phyloP scores from a whole-genome alignment of 1,140 invertebrate species.

The Neuroterus valhalla region DNA sequence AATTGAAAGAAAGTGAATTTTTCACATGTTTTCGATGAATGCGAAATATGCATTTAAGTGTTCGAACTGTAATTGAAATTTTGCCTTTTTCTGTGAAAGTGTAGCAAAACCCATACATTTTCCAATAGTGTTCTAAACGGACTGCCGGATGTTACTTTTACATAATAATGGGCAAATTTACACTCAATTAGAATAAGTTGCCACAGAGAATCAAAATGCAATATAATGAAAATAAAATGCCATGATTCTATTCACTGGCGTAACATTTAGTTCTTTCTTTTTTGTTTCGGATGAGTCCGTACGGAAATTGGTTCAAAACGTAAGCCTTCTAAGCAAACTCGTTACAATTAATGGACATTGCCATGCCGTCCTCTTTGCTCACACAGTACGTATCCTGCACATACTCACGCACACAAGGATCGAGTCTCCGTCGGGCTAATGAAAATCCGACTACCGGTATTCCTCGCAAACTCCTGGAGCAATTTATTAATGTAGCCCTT shows the following conservation, averaged over 20 bases:
- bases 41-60: too few relatives aligned
- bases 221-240: not conserved
- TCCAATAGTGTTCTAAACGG: too few relatives aligned
- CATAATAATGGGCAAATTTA: too few relatives aligned
- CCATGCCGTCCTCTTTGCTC: constrained; percentile 45
- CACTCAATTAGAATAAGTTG: too few relatives aligned
- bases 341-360: constrained; percentile 62
- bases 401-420: constrained; percentile 41
- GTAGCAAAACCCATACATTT: too few relatives aligned
- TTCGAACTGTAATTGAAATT: too few relatives aligned
- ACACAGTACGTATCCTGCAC: constrained; percentile 39
- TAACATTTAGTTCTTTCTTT: constrained; percentile 36
- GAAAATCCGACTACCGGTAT: constrained; percentile 54
- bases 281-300: constrained; percentile 61
- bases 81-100: too few relatives aligned
- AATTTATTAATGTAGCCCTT: constrained; percentile 57
- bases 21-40: too few relatives aligned
- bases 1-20: too few relatives aligned
- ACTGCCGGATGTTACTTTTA: too few relatives aligned
- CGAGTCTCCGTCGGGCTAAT: constrained; percentile 50
- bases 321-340: constrained; percentile 60
- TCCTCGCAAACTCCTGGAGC: constrained; percentile 51
- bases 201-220: too few relatives aligned
- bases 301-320: constrained; percentile 57
- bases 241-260: not conserved